phyloP scores from a whole-genome alignment of 2,888 invertebrate genomes.

The Apodemia mormo region DNA sequence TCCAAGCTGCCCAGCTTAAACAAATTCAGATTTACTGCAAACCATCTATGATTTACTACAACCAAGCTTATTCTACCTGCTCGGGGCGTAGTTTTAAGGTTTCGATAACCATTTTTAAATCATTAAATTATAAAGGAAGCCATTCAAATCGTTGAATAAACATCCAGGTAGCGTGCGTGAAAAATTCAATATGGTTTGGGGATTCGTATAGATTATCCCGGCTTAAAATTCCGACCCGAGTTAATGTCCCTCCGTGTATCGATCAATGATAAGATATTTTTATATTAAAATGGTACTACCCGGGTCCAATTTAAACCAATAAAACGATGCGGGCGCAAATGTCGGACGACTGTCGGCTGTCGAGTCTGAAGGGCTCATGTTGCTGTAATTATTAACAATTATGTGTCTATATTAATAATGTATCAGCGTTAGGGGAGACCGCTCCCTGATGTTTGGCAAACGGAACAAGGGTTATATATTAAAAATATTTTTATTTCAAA shows the following conservation, averaged over 20 bases:
- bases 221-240: conserved; percentile 73
- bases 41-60: conserved; percentile 1
- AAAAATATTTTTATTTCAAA: background rate
- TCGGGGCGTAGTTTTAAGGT: conserved; percentile 38
- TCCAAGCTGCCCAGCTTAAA: background rate
- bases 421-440: conserved; percentile 34
- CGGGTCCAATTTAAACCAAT: conserved; percentile 70
- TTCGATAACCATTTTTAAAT: conserved; percentile 16
- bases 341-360: conserved; percentile 49
- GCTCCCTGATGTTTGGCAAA: conserved; percentile 24
- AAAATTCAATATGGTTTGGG: conserved; percentile 63
- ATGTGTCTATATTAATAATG: conserved; percentile 54
- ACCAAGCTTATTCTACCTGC: conserved; percentile 54
- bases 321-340: conserved; percentile 72
- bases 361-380: conserved; percentile 46
- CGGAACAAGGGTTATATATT: conserved; percentile 3
- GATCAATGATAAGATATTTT: conserved; percentile 53
- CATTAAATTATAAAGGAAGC: conserved; percentile 66
- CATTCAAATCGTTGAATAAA: conserved; percentile 67
- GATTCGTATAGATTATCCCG: conserved; percentile 64
- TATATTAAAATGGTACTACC: conserved; percentile 57
- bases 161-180: conserved; percentile 74
- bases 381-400: conserved; percentile 69
- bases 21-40: background rate
- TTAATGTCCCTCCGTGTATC: conserved; percentile 50